Evolutionary conservation across 2,113 vertebrate species (phyloP).

Genomic region (Penelope pileata): DNA sequence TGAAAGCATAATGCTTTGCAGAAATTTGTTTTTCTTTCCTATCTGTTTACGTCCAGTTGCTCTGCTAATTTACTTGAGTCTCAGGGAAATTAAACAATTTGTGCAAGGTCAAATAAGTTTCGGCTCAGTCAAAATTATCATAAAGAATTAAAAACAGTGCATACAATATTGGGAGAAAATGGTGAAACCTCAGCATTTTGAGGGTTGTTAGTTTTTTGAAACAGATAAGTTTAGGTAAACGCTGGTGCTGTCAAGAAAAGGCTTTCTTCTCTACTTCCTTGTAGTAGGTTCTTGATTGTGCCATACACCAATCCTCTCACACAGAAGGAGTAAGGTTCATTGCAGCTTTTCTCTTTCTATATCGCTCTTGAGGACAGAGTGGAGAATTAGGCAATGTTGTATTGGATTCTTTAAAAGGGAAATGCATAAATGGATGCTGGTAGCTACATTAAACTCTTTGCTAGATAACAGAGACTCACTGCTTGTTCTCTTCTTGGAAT

Average conservation of each 20-base stretch:
- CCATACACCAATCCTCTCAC: not conserved
- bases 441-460: not conserved
- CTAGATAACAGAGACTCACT: not conserved
- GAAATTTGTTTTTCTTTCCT: not conserved
- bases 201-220: rapidly evolving
- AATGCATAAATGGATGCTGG: not conserved
- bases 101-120: not conserved
- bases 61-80: not conserved
- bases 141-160: not conserved
- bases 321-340: not conserved
- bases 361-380: not conserved
- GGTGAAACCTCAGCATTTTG: not conserved
- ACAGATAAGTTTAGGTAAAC: not conserved
- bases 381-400: not conserved
- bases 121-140: not conserved
- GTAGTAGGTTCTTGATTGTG: not conserved
- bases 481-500: not conserved
- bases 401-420: not conserved
- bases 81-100: conserved; percentile 5
- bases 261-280: not conserved
- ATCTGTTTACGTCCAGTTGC: not conserved
- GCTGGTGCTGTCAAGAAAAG: not conserved
- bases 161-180: not conserved
- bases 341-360: not conserved
- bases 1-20: not conserved